phyloP scores from a whole-genome alignment of 2,797 vertebrate species.

The Manis javanica region DNA sequence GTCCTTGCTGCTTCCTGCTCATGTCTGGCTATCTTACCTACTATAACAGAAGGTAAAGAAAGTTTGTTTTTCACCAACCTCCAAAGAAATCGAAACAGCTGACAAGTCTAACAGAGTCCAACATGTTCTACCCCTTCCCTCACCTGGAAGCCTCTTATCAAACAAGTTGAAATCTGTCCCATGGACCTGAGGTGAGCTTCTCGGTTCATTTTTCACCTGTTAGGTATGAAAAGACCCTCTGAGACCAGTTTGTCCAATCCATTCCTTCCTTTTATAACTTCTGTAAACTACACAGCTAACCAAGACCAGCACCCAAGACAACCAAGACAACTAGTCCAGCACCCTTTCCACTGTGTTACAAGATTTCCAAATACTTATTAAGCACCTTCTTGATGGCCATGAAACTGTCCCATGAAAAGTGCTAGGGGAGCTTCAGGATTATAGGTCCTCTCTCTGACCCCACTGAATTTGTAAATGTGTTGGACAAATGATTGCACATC shows the following conservation, averaged over 20 bases:
- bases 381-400: neutral
- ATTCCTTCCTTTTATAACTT: neutral
- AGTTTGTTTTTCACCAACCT: neutral
- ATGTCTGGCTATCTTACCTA: no score
- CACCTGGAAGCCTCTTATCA: neutral
- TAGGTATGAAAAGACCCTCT: neutral
- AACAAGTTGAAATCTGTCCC: neutral
- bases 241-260: neutral
- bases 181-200: neutral
- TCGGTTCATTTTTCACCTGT: neutral
- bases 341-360: neutral
- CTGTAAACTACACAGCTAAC: neutral
- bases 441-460: neutral
- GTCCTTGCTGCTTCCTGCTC: no score
- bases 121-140: neutral
- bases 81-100: neutral
- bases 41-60: neutral
- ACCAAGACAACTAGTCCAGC: neutral
- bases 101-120: neutral
- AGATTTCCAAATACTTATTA: neutral
- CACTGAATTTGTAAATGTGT: neutral
- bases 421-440: neutral
- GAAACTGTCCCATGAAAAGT: neutral
- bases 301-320: constrained; percentile 64
- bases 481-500: neutral